These are phyloP conservation scores for Odontesthes bonariensis DNA, from an alignment of 2,113 vertebrate species.

Conservation along the genomic window DNA sequence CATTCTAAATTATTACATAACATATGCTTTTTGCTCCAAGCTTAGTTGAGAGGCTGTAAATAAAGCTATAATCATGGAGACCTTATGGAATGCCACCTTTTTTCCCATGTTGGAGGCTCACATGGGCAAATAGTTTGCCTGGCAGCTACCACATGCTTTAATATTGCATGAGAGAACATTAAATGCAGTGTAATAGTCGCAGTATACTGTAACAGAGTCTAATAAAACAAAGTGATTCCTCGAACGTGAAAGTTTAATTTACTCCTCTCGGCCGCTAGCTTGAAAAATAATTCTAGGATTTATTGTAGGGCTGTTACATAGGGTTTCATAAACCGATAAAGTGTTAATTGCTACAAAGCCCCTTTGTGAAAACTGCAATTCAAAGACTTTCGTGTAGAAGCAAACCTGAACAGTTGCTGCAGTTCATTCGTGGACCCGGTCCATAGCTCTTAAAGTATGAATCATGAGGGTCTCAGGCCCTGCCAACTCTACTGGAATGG, in stretches of 20 bases:
- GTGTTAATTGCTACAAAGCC: neutral
- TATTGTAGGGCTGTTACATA: neutral
- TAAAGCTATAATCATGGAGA: constrained; percentile 29
- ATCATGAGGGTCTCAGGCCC: neutral
- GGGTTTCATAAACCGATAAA: neutral
- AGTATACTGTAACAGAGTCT: neutral
- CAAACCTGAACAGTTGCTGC: constrained; percentile 2
- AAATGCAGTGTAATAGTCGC: neutral
- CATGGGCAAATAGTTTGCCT: constrained; percentile 9
- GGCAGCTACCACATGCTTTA: neutral
- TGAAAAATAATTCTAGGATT: neutral
- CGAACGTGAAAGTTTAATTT: neutral
- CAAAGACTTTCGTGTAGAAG: neutral
- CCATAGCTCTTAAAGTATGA: neutral
- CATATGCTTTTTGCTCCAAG: constrained; percentile 43
- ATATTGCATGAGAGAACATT: neutral
- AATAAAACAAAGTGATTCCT: neutral
- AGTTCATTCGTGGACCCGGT: neutral
- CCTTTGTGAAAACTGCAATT: neutral
- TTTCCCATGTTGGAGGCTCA: neutral
- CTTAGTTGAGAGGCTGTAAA: constrained; percentile 43
- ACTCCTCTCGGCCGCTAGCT: neutral
- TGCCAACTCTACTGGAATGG: neutral
- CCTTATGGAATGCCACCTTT: neutral
- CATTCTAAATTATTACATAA: constrained; percentile 55